These are phyloP conservation scores for Heteropelma amictum DNA, from an alignment of 2,888 invertebrate genomes.

Conservation along the genomic window DNA sequence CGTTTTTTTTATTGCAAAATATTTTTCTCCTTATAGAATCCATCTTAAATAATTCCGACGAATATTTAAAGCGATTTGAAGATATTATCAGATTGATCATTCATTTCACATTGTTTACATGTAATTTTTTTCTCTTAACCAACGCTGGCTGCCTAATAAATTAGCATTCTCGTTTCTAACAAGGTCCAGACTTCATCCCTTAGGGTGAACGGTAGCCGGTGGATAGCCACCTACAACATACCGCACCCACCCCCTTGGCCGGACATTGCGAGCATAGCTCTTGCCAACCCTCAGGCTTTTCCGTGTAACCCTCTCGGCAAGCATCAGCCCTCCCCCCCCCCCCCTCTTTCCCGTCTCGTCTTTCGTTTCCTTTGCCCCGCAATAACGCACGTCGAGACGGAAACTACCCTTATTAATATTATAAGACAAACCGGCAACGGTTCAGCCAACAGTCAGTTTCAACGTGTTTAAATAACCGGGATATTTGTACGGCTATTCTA, in stretches of 20 bases:
- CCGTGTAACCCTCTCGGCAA: conserved; percentile 48
- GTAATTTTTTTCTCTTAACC: conserved; percentile 26
- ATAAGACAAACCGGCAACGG: conserved; percentile 71
- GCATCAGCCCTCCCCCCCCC: conserved; percentile 34
- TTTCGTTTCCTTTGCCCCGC: conserved; percentile 21
- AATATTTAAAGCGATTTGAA: not conserved
- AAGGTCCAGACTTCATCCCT: conserved; percentile 76
- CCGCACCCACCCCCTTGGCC: conserved; percentile 69
- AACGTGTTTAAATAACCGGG: conserved; percentile 71
- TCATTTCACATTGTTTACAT: conserved; percentile 23
- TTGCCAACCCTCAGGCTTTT: conserved; percentile 63
- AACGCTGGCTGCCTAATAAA: conserved; percentile 70
- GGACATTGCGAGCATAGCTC: conserved; percentile 78
- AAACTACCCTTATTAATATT: conserved; percentile 77
- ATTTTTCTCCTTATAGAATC: not conserved
- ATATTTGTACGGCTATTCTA: conserved; percentile 67
- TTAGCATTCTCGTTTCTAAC: conserved; percentile 77
- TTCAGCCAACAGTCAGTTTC: conserved; percentile 52
- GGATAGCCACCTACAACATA: conserved; percentile 73
- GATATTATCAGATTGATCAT: not conserved
- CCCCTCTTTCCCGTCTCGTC: no score
- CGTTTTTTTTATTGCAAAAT: no score
- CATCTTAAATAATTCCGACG: not conserved
- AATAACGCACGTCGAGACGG: conserved; percentile 69
- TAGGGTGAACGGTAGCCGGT: conserved; percentile 67